These are phyloP conservation scores for Labia minor DNA, from an alignment of 2,888 invertebrate species.

Conservation along the genomic window DNA sequence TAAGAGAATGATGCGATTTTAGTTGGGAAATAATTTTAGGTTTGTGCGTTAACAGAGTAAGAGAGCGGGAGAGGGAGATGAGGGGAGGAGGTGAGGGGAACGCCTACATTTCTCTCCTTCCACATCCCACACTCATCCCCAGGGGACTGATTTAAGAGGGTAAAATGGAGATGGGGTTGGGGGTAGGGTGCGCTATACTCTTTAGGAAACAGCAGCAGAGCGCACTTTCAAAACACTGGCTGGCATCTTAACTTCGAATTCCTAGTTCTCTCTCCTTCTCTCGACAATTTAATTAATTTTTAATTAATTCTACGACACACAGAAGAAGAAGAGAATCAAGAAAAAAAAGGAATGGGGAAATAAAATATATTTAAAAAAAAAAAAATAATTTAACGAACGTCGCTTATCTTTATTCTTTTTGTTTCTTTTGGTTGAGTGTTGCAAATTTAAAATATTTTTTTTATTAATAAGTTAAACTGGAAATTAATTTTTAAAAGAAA, in stretches of 20 bases:
- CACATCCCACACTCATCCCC: background rate
- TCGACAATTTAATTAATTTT: slow-evolving; percentile 9
- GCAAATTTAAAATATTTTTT: too few species aligned
- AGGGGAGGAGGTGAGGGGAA: too few species aligned
- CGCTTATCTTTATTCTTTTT: too few species aligned
- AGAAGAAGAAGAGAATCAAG: too few species aligned
- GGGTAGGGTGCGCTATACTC: background rate
- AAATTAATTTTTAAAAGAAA: too few species aligned
- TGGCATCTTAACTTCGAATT: slow-evolving; percentile 3
- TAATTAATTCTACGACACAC: background rate
- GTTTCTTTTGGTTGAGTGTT: too few species aligned
- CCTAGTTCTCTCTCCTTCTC: background rate
- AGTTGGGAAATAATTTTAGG: slow-evolving; percentile 7
- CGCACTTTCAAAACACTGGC: background rate
- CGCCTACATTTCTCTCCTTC: too few species aligned
- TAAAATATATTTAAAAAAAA: too few species aligned
- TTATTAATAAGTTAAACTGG: too few species aligned
- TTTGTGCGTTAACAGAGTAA: too few species aligned
- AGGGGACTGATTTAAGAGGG: background rate
- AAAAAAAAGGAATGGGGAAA: too few species aligned
- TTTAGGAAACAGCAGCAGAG: background rate
- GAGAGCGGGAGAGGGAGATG: background rate
- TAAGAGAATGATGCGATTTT: slow-evolving; percentile 13
- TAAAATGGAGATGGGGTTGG: background rate
- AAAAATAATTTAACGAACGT: background rate